Evolutionary conservation across 2,888 invertebrate species (phyloP).

Genomic region (Philaethria dido): DNA sequence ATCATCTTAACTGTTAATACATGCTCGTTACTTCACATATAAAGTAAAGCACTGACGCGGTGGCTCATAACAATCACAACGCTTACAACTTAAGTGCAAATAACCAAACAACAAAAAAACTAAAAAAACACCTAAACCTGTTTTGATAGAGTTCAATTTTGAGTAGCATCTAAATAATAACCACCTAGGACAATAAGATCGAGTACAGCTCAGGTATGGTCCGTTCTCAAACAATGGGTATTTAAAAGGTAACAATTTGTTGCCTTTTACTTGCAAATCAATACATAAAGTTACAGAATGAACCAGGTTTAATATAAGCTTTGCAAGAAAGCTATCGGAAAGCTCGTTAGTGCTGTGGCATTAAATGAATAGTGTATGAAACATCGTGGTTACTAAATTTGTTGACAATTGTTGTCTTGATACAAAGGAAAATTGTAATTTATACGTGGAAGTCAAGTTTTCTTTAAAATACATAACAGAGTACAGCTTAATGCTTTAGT

Average conservation of each 20-base stretch:
- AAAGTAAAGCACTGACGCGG: conserved; percentile 34
- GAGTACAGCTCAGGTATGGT: conserved; percentile 40
- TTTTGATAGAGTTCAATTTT: conserved; percentile 24
- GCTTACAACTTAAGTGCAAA: conserved; percentile 35
- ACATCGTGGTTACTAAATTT: conserved; percentile 18
- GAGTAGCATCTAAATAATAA: conserved; percentile 26
- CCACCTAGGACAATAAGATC: conserved; percentile 41
- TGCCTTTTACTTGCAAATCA: conserved; percentile 48
- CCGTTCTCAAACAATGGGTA: conserved; percentile 45
- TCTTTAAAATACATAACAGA: too few relatives aligned
- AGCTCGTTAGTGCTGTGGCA: conserved; percentile 21
- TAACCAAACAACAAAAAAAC: conserved; percentile 15
- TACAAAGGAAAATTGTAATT: conserved; percentile 11
- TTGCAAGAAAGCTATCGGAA: conserved; percentile 20
- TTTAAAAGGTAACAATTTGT: conserved; percentile 45
- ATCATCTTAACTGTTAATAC: conserved; percentile 15
- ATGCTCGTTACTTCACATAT: conserved; percentile 5
- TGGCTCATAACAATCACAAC: conserved; percentile 40
- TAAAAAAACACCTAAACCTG: conserved; percentile 9
- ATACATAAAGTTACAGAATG: conserved; percentile 31
- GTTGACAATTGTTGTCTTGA: conserved; percentile 4
- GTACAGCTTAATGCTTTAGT: too few relatives aligned
- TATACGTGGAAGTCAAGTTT: too few relatives aligned
- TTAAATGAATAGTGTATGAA: conserved; percentile 14
- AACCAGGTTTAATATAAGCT: conserved; percentile 23